Evolutionary conservation across 2,888 invertebrate species (phyloP).

Genomic region (Xanthia icteritia): DNA sequence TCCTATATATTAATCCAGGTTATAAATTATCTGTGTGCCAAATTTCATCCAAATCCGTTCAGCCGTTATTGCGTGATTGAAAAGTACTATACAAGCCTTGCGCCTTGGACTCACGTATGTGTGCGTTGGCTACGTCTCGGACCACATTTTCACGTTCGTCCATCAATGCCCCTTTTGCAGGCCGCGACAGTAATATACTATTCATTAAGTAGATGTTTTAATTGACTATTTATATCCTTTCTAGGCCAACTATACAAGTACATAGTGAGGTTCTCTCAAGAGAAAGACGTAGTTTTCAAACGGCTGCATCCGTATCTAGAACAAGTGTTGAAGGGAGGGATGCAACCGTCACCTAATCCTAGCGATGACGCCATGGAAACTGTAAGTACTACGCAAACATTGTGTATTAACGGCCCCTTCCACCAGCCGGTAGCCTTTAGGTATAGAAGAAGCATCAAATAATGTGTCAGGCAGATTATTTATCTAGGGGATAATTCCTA

Average conservation of each 20-base stretch:
- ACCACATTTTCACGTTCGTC: too few species aligned
- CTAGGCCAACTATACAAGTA: conserved; percentile 91
- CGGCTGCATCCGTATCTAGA: conserved; percentile 88
- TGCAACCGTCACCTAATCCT: conserved; percentile 17
- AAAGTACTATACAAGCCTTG: too few species aligned
- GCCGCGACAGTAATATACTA: too few species aligned
- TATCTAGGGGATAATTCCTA: not conserved
- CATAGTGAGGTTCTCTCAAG: conserved; percentile 84
- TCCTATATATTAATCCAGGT: too few species aligned
- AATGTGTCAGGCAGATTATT: not conserved
- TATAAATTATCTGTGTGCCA: too few species aligned
- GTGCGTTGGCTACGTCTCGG: too few species aligned
- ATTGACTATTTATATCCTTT: not conserved
- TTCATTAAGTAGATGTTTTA: not conserved
- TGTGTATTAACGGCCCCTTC: not conserved
- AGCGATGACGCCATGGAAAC: conserved; percentile 68
- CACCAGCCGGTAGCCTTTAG: not conserved
- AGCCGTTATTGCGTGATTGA: too few species aligned
- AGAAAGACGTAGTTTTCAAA: conserved; percentile 74
- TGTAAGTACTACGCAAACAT: conserved; percentile 69
- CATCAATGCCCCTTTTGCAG: too few species aligned
- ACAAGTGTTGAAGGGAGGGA: conserved; percentile 79
- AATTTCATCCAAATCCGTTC: too few species aligned
- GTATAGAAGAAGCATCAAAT: not conserved
- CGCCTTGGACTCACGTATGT: too few species aligned